Percentiles rank a stretch among this genome's conserved stretches.
Conservation (phyloP, 2,888 invertebrate genomes). For the Nasonovia ribisnigri region DNA sequence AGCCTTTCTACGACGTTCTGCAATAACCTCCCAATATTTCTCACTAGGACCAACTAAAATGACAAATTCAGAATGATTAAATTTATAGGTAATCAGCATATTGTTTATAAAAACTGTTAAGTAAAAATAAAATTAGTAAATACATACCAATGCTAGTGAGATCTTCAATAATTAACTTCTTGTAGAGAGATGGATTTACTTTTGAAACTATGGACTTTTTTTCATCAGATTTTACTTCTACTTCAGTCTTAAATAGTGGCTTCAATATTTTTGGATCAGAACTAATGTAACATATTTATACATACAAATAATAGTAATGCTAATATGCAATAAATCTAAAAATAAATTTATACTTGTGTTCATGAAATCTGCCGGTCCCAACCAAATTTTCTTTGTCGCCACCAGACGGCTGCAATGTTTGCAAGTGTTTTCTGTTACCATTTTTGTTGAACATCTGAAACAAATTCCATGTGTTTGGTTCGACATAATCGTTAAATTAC, state of each 20-base stretch:
- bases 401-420: slow-evolving; percentile 80
- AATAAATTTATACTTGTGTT: slow-evolving; percentile 11
- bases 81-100: not conserved
- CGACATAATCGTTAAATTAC: not conserved
- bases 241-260: not conserved
- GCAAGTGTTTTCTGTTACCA: slow-evolving; percentile 77
- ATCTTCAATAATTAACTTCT: slow-evolving; percentile 56
- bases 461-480: not conserved
- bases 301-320: not conserved
- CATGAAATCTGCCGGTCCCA: slow-evolving; percentile 74
- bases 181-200: slow-evolving; percentile 46
- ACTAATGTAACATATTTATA: not conserved
- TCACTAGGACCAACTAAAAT: slow-evolving; percentile 56
- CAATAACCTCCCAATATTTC: slow-evolving; percentile 81
- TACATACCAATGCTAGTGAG: slow-evolving; percentile 47
- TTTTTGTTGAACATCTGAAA: slow-evolving; percentile 37
- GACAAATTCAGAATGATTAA: not conserved
- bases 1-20: slow-evolving; percentile 80
- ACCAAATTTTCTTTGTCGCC: slow-evolving; percentile 82
- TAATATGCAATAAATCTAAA: not conserved
- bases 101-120: not conserved
- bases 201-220: not conserved
- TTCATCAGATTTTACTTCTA: not conserved
- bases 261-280: slow-evolving; percentile 8
- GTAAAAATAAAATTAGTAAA: not conserved